Base-by-base conservation (phyloP, 2,888 invertebrate genomes). In the Dicyrtoma fusca region DNA sequence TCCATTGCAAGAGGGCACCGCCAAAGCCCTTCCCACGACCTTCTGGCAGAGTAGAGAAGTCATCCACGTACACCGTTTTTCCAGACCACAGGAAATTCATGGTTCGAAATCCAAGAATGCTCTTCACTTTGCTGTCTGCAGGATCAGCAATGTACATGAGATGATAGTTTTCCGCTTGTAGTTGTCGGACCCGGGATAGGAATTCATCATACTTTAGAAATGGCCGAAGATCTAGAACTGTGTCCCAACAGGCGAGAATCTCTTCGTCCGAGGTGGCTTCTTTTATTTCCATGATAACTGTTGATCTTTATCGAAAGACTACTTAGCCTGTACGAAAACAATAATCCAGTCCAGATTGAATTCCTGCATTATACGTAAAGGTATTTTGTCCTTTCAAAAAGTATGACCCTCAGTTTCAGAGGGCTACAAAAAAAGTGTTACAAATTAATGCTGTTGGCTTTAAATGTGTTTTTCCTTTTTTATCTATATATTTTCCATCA, bases 1-100 rank as follows among this genome's bases (percentile, higher is more conserved):
- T 71, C 66, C 69, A 74, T 45, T 78, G 73, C 21, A 79, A 44
- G 0, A 79, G 57, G 3, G 71, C 69, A 17, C 74, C 74, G 4
- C 57, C 77, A 53, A 74, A 74, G 11, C 79, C 79, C 45, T 68
- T 69, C 1, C 76, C 70, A 17, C 74, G 57, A 25, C 49, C 68
- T 4, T 51, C 42, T 11, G 55, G 21, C 11, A 69, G 42, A 21
- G 77, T 76, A 4, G 66, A 71, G 0, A 77, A 10, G 44, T 79
- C 78, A 69, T 75, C 72, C 1, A 79, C 63, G 78, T 77, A 78
- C n/a, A 79, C 17, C 8, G 74, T 74, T 57, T 71, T 71, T 6
- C 77, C 76, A n/a, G 74, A 72, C 42, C 59, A 78, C 3, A 78
- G 64, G 44, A 61, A 69, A 44, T 76, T 62, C 1, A 44, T 21